Evolutionary conservation across 1,140 invertebrate genomes (phyloP).

Genomic region (Calosoma granatense): DNA sequence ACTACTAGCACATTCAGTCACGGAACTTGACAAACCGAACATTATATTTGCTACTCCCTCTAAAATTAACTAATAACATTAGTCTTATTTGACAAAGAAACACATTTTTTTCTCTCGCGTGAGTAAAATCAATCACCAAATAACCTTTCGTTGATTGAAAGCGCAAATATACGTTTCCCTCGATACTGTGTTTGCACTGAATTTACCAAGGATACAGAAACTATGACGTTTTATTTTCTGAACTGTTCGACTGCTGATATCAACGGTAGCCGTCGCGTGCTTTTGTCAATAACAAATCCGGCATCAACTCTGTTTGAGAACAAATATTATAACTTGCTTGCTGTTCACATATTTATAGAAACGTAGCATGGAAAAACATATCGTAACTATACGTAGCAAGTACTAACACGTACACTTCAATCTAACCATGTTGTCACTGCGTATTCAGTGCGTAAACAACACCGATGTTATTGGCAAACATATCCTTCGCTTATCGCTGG

Average conservation of each 20-base stretch:
- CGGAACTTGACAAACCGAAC: too few relatives aligned
- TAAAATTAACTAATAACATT: neutral
- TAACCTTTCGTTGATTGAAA: neutral
- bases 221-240: neutral
- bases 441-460: too few relatives aligned
- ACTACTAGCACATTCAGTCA: too few relatives aligned
- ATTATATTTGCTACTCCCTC: neutral
- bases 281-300: too few relatives aligned
- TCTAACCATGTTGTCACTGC: too few relatives aligned
- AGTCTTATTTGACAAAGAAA: neutral
- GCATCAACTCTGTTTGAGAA: neutral
- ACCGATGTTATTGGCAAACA: too few relatives aligned
- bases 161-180: neutral
- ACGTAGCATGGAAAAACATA: too few relatives aligned
- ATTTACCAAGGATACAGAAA: neutral
- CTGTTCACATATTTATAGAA: neutral
- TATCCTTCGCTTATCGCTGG: too few relatives aligned
- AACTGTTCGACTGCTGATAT: neutral
- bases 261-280: too few relatives aligned
- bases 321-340: neutral
- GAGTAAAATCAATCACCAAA: neutral
- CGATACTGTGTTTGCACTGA: neutral
- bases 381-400: too few relatives aligned
- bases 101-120: neutral
- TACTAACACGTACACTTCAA: too few relatives aligned